Base-by-base conservation (phyloP, 2,797 vertebrate genomes). In the Neosalanx taihuensis region DNA sequence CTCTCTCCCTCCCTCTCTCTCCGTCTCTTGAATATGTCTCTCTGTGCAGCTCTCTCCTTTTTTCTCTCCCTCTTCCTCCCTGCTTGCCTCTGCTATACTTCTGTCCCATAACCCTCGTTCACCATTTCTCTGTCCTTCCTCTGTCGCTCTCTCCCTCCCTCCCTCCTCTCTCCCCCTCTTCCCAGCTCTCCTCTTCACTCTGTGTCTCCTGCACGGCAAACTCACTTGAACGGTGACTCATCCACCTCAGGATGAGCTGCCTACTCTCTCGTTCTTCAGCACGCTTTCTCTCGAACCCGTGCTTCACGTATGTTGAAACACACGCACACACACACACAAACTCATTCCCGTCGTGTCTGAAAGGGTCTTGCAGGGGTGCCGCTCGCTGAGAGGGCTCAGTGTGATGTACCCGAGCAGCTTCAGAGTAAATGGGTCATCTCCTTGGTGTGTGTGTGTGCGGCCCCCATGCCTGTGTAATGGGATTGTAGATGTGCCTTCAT, bases 401-500 rank as follows among this genome's bases (percentile, higher is more conserved):
- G 37, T 41, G 37, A 9, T 41, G 37, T 9, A 41, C 37, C 37
- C 37, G 37, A 6, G 30, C 30, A 30, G 66, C 64, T 80, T 67
- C 69, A 62, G 41, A 79, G 62, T 76, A 69, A 84, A 70, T 71
- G 72, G 77, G 67, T 75, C 69, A 72, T 69, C 56, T 69, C 20
- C 69, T 23, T 57, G 37, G 63, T 72, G 64, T 67, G 67, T 68
- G 58, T 26, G 58, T 26, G 74, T 77, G 76, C 77, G 77, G 80
- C 56, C 78, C 78, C 71, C 33, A 73, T 70, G 73, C 60, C 73
- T 72, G 33, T 64, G 75, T 84, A 78, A 85, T 77, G 73, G 81
- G 81, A 81, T 84, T 87, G 82, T 71, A 76, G 71, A 59, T 70
- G 75, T 82, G 79, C 76, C 80, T 72, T 59, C 72, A 76, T 83